Evolutionary conservation across 2,113 vertebrate genomes (phyloP).

Genomic region (Dolichallabes microphthalmus): DNA sequence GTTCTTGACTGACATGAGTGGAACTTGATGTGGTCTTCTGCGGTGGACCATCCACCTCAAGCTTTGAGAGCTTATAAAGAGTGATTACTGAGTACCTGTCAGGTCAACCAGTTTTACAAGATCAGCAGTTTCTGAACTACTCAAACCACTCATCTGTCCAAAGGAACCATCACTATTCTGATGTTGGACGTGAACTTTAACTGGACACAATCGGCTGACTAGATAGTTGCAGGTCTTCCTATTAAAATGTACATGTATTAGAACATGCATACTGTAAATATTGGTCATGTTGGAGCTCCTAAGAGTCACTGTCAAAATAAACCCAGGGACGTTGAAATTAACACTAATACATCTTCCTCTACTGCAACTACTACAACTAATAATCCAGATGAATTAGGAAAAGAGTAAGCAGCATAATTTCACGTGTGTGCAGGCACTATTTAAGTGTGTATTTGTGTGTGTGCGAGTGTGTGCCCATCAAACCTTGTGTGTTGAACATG

Average conservation of each 20-base stretch:
- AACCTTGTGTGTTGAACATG: slow-evolving; percentile 99
- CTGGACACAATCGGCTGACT: not conserved
- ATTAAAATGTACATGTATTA: too few species aligned
- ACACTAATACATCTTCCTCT: not conserved
- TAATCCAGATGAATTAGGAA: not conserved
- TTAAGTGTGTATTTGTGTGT: slow-evolving; percentile 7
- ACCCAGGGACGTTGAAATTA: not conserved
- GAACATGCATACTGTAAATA: too few species aligned
- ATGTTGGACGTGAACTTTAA: not conserved
- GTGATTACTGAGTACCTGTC: not conserved
- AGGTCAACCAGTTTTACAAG: not conserved
- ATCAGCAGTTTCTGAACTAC: not conserved
- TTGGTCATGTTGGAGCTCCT: too few species aligned
- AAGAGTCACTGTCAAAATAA: not conserved
- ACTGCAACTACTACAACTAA: not conserved
- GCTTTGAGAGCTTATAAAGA: not conserved
- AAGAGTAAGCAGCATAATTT: not conserved
- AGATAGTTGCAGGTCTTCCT: not conserved
- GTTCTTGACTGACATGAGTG: not conserved
- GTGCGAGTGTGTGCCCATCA: slow-evolving; percentile 67
- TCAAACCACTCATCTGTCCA: not conserved
- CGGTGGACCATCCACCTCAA: not conserved
- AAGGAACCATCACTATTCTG: not conserved
- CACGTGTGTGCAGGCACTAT: not conserved
- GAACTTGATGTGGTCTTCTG: not conserved